Evolutionary conservation across 2,797 vertebrate species (phyloP), one percentile per base, ranked within the genome.

Genomic region (Syndactyla subalaris): DNA sequence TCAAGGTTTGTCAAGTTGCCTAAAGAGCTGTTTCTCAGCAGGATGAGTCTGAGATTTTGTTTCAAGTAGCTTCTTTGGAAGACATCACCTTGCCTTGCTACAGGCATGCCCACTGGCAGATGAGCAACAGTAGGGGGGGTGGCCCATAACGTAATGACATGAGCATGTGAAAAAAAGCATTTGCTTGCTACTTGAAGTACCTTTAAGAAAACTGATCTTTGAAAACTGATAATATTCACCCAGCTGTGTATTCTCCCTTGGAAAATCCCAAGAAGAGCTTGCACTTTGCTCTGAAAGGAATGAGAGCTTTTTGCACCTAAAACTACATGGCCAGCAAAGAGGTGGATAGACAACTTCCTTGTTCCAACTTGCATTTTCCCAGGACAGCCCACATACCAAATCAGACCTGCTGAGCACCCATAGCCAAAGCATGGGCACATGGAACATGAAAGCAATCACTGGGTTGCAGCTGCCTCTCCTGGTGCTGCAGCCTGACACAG

Each of bases 341-440:
- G 54, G 4, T 9, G 13, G 30, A 79, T 5, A 54, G 71, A 65
- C 0, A 1, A 32, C 12, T 45, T 84, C 41, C 36, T 65, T 0
- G 0, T 12, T 75, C 30, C 19, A 74, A 27, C 10, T 22, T 46
- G 27, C 1, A 1, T 34, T 43, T 81, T 88, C 32, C 38, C 21
- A 41, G 58, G 55, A 45, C 46, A 68, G 29, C 2, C 3, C 32
- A 29, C 0, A 1, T 12, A 55, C 10, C 49, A 59, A 70, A 59
- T 23, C 26, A 23, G n/a, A 39, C 55, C 68, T 57, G 55, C 76
- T 34, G 29, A 73, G 65, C 80, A 79, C 34, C 34, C 19, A 8
- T 9, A 68, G 2, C 41, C 55, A 76, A 41, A 61, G 32, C 18
- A 45, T 0, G 1, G 43, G 45, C 48, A 51, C 24, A 5, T 0